Percentiles rank a stretch among this genome's conserved stretches.
These are phyloP conservation scores for Torymus auratus DNA, from an alignment of 2,888 invertebrate species.

Conservation along the genomic window DNA sequence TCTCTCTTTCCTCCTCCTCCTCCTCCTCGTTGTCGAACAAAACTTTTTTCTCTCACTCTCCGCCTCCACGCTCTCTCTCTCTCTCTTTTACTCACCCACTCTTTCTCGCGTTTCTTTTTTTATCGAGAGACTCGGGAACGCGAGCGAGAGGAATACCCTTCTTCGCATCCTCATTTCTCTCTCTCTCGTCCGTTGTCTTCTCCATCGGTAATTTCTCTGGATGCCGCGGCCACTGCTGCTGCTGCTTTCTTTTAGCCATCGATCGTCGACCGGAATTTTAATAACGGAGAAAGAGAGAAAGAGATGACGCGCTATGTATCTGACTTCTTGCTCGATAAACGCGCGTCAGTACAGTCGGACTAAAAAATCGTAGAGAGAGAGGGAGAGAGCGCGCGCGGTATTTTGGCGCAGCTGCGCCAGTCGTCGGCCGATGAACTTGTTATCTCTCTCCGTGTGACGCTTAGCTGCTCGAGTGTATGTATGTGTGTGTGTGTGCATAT, in stretches of 20 bases:
- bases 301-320: constrained; percentile 30
- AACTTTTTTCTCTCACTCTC: not conserved
- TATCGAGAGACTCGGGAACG: not conserved
- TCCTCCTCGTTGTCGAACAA: constrained; percentile 14
- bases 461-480: too few relatives aligned
- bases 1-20: not conserved
- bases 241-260: constrained; percentile 38
- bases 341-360: constrained; percentile 38
- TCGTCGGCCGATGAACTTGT: too few relatives aligned
- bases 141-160: constrained; percentile 8
- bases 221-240: not conserved
- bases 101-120: constrained; percentile 11
- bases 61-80: not conserved
- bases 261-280: constrained; percentile 48
- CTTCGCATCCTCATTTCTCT: constrained; percentile 17
- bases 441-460: too few relatives aligned
- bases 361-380: constrained; percentile 6
- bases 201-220: constrained; percentile 28
- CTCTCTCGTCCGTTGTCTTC: constrained; percentile 1
- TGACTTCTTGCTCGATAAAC: constrained; percentile 48
- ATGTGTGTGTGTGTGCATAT: too few relatives aligned
- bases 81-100: constrained; percentile 27
- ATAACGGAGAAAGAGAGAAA: constrained; percentile 30
- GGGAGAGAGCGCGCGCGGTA: not conserved
- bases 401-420: constrained; percentile 34